Conservation (phyloP, 2,888 invertebrate genomes). For the Cynaeus angustus region DNA sequence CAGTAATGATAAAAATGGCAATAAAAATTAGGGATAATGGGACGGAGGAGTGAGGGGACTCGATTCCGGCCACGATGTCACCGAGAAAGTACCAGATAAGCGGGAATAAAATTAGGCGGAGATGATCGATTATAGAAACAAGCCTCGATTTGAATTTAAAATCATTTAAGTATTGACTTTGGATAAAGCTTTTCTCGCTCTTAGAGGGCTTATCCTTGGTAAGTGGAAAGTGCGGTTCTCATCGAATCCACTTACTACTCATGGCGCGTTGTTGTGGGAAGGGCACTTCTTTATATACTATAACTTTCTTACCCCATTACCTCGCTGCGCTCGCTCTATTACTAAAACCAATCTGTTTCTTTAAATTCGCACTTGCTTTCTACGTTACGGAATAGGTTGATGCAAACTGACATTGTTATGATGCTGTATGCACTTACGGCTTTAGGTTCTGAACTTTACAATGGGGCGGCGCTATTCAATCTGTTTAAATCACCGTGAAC, state of each 20-base stretch:
- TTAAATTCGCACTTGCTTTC: background rate
- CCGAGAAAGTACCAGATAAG: slow-evolving; percentile 63
- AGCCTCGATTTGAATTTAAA: slow-evolving; percentile 70
- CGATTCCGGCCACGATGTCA: slow-evolving; percentile 59
- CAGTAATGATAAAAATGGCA: slow-evolving; percentile 72
- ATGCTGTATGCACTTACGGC: slow-evolving; percentile 52
- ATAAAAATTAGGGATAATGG: slow-evolving; percentile 72
- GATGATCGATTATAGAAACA: slow-evolving; percentile 77
- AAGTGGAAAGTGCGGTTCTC: slow-evolving; percentile 68
- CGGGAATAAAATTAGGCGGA: slow-evolving; percentile 79
- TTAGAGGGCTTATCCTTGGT: slow-evolving; percentile 66
- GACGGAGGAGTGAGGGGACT: slow-evolving; percentile 58
- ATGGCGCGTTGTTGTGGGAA: slow-evolving; percentile 43
- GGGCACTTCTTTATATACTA: slow-evolving; percentile 48
- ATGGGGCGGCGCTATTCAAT: slow-evolving; percentile 59
- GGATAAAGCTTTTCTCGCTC: slow-evolving; percentile 65
- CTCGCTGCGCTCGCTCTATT: slow-evolving; percentile 10
- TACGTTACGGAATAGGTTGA: background rate
- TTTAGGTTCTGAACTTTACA: slow-evolving; percentile 53
- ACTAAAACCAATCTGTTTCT: slow-evolving; percentile 29
- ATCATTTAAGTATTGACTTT: slow-evolving; percentile 67
- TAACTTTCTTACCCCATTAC: slow-evolving; percentile 49
- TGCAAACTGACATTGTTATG: slow-evolving; percentile 9
- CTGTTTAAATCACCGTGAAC: slow-evolving; percentile 65
- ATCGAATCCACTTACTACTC: slow-evolving; percentile 65